phyloP scores from a whole-genome alignment of 2,888 invertebrate genomes.

The Helleia helle region DNA sequence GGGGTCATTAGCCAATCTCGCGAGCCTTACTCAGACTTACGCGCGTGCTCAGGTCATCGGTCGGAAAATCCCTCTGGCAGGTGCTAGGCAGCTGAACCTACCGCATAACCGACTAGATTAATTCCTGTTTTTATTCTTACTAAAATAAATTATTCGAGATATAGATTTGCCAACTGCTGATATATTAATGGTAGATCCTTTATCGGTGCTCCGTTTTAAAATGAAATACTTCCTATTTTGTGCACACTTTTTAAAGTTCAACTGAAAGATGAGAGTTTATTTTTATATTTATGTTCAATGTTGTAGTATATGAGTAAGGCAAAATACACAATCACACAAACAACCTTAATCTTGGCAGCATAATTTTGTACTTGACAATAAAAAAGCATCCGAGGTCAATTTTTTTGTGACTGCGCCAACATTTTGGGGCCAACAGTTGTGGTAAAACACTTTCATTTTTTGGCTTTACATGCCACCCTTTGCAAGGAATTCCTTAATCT shows the following conservation, averaged over 20 bases:
- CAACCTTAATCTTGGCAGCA: no score
- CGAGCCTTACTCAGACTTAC: background rate
- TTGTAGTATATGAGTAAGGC: no score
- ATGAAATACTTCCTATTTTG: no score
- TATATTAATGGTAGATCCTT: background rate
- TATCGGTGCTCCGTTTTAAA: background rate
- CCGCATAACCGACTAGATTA: slow-evolving; percentile 5
- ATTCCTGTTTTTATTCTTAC: slow-evolving; percentile 6
- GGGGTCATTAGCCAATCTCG: background rate
- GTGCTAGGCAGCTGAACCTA: slow-evolving; percentile 35
- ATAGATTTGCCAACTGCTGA: slow-evolving; percentile 7
- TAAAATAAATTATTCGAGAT: slow-evolving; percentile 1
- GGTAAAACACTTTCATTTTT: background rate
- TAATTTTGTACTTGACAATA: no score
- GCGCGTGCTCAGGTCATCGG: slow-evolving; percentile 29
- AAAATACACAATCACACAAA: no score
- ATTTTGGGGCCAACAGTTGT: no score
- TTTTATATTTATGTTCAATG: no score
- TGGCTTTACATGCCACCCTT: background rate
- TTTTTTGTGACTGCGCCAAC: no score
- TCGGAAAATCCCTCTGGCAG: slow-evolving; percentile 46
- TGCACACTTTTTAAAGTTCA: no score
- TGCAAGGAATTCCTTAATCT: slow-evolving; percentile 3
- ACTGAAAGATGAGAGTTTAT: no score
- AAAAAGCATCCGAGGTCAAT: no score